phyloP scores from a whole-genome alignment of 2,797 vertebrate genomes.

The Nasua narica region DNA sequence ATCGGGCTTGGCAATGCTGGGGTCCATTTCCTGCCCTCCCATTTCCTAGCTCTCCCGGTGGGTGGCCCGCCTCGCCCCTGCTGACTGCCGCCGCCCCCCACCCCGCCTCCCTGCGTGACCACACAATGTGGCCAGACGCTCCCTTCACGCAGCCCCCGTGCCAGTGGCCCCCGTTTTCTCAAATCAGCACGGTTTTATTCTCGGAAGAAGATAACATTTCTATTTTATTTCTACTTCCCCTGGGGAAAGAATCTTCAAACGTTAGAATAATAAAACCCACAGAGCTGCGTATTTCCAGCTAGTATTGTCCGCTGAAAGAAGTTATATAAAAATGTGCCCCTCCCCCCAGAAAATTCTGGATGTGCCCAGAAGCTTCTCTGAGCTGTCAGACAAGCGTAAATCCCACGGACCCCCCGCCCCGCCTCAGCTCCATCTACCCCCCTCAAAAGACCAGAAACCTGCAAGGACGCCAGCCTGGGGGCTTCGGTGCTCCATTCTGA shows the following conservation, averaged over 20 bases:
- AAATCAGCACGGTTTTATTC: background rate
- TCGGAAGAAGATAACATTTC: background rate
- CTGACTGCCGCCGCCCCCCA: rapidly evolving
- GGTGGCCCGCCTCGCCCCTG: background rate
- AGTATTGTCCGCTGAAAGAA: background rate
- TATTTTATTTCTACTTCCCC: background rate
- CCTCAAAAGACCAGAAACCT: background rate
- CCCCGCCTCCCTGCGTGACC: background rate
- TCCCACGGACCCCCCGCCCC: too few species aligned
- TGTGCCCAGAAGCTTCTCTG: background rate
- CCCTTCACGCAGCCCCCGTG: too few species aligned
- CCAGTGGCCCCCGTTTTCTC: background rate
- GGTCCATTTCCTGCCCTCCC: background rate
- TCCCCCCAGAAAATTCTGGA: background rate
- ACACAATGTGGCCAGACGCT: background rate
- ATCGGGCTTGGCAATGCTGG: background rate
- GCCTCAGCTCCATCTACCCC: background rate
- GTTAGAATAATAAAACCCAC: background rate
- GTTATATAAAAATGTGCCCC: background rate
- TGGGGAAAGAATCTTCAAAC: background rate
- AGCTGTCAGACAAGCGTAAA: background rate
- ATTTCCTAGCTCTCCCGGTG: too few species aligned
- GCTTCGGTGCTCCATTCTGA: background rate
- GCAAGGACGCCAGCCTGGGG: too few species aligned
- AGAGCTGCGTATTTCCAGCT: background rate